phyloP scores from a whole-genome alignment of 2,888 invertebrate species.

The Meghimatium bilineatum region DNA sequence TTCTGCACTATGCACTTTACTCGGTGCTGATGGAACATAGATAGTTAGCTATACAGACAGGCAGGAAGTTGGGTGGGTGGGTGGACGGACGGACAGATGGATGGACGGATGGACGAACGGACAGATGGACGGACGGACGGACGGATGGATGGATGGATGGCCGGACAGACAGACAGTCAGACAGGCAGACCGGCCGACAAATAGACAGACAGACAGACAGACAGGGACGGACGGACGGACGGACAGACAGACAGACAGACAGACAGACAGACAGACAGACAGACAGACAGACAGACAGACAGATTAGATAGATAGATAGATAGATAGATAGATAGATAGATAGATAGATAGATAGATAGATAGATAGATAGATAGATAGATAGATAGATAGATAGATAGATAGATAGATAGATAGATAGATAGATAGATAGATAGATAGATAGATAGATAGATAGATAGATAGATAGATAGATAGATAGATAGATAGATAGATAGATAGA shows the following conservation, averaged over 20 bases:
- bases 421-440: background rate
- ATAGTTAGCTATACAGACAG: background rate
- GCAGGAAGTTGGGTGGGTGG: no score
- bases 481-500: background rate
- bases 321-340: constrained; percentile 1
- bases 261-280: background rate
- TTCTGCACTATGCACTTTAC: no score
- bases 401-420: background rate
- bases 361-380: background rate
- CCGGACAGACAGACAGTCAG: no score
- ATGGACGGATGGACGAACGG: no score
- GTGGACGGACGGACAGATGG: no score
- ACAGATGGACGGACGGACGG: no score
- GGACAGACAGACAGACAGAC: no score
- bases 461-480: background rate
- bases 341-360: constrained; percentile 1
- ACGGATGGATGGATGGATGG: no score
- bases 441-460: background rate
- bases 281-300: background rate
- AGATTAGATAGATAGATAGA: background rate
- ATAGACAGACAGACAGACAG: no score
- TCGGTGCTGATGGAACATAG: no score
- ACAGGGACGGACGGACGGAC: no score
- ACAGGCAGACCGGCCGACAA: no score
- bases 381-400: background rate